Evolutionary conservation across 1,140 invertebrate genomes (phyloP).

Genomic region (Druon quercuslanigerum): DNA sequence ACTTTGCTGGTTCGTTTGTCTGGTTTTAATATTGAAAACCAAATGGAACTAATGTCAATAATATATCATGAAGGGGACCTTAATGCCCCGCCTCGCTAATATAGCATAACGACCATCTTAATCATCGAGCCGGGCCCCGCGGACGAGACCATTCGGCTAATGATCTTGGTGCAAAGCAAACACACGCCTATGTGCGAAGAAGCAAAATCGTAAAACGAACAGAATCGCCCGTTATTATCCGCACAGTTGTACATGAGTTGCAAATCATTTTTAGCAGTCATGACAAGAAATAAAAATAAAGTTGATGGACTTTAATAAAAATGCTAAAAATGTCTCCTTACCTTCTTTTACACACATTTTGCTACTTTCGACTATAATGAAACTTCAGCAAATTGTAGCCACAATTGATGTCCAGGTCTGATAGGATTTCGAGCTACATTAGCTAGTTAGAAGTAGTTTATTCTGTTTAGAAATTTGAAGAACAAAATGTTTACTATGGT

Average conservation of each 20-base stretch:
- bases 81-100: conserved; percentile 50
- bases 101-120: conserved; percentile 58
- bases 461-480: too few species aligned
- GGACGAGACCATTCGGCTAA: conserved; percentile 45
- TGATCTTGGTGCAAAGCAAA: conserved; percentile 60
- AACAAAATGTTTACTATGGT: too few species aligned
- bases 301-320: conserved; percentile 5
- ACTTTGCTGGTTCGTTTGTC: not conserved
- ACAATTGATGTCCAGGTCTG: too few species aligned
- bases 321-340: not conserved
- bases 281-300: not conserved
- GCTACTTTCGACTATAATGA: too few species aligned
- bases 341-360: not conserved
- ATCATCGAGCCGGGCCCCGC: conserved; percentile 43
- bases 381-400: too few species aligned
- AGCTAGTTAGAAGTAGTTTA: too few species aligned
- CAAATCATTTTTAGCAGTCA: conserved; percentile 18
- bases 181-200: conserved; percentile 48
- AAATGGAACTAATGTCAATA: conserved; percentile 51
- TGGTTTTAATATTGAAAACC: conserved; percentile 44
- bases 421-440: too few species aligned
- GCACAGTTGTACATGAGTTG: conserved; percentile 16
- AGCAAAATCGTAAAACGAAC: conserved; percentile 47
- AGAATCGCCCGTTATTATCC: conserved; percentile 25
- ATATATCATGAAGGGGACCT: conserved; percentile 48